Evolutionary conservation across 2,113 vertebrate species (phyloP), one percentile per base, ranked within the genome.

Genomic region (Glaucidium brasilianum): DNA sequence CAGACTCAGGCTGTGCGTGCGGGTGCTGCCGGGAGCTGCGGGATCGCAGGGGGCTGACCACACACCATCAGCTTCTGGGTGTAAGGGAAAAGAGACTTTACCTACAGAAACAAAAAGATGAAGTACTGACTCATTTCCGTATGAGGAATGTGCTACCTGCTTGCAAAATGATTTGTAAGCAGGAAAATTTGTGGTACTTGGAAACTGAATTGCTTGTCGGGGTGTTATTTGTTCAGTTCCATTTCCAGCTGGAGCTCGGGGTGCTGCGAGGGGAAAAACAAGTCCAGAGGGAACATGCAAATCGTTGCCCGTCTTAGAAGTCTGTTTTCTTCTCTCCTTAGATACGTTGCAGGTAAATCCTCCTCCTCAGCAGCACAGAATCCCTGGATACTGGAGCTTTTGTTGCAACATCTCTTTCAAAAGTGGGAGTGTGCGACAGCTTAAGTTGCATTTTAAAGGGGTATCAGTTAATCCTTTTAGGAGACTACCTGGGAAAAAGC

Each of bases 251-350:
- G 84, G 77, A 89, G 73, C 80, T 84, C 4, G 0, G 39, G 62
- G n/a, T 80, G 76, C 73, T 63, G 69, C 0, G 11, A 91, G 75
- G 80, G 80, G 91, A 85, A 94, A 96, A 90, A 87, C 89, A 85
- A 75, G 92, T 92, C 92, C 83, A 73, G 91, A 82, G 94, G 97
- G 91, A 92, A 64, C 73, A 62, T 35, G 84, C 77, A 94, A 81
- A 95, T 92, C 6, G 1, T 69, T 50, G 84, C 91, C 90, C 9
- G 39, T 66, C 69, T 85, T 68, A 76, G 86, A 10, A 58, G 89
- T 68, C 91, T 85, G 80, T 85, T 96, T 85, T 87, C 86, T 75
- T 69, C 91, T 87, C 71, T 75, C 66, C 59, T 66, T 43, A 39
- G 66, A 55, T 50, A 4, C 35, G 4, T 47, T 19, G n/a, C 92